A percentile compares a stretch with the other conserved stretches of the same genome.
phyloP scores from a whole-genome alignment of 2,113 vertebrate genomes.

The Microcebus griseorufus region DNA sequence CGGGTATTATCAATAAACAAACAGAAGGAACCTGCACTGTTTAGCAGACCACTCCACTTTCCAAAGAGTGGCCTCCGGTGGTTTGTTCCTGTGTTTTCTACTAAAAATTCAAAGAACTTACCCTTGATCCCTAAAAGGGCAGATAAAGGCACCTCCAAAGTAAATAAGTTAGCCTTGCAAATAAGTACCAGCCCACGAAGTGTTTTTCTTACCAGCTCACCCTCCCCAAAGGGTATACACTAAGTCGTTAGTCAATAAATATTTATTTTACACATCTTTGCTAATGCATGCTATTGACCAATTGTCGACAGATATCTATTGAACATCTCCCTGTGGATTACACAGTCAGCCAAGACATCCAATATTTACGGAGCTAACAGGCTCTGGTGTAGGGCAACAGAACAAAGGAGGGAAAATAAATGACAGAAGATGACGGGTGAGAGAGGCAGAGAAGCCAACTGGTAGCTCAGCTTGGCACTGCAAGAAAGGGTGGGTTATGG shows the following conservation, averaged over 20 bases:
- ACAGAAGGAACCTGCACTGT: neutral
- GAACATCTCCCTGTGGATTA: neutral
- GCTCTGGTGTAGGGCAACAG: neutral
- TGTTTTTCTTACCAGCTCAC: neutral
- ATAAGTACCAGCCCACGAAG: neutral
- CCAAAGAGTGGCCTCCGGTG: neutral
- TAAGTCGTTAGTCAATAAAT: neutral
- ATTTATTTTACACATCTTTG: neutral
- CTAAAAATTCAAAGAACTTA: neutral
- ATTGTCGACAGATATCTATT: neutral
- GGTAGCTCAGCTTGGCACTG: neutral
- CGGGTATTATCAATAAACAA: fast-evolving
- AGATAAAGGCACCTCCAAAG: neutral
- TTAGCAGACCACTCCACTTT: neutral
- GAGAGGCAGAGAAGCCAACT: fast-evolving
- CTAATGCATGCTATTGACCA: neutral
- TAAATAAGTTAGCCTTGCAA: neutral
- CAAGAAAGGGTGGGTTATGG: fast-evolving
- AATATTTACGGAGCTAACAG: neutral
- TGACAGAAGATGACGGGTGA: neutral
- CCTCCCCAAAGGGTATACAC: neutral
- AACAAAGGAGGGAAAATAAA: neutral
- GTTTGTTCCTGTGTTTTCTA: neutral
- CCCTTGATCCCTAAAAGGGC: neutral
- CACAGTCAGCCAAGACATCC: neutral